phyloP scores from a whole-genome alignment of 1,140 invertebrate species.

The Phymorhynchus buccinoides region DNA sequence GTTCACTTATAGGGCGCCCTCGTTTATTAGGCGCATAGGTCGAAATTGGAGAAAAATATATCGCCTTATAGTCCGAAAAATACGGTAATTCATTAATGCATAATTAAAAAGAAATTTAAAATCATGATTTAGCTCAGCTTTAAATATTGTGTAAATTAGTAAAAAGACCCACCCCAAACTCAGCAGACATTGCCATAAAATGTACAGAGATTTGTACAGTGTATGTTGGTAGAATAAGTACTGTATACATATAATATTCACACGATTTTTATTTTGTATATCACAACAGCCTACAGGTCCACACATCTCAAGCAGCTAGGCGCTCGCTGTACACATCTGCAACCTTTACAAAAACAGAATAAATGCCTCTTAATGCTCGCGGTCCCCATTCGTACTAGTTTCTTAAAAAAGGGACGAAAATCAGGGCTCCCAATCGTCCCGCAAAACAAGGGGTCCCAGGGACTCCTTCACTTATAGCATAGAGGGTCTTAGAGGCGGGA shows the following conservation, averaged over 20 bases:
- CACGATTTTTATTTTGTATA: background rate
- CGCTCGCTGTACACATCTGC: background rate
- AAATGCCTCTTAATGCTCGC: background rate
- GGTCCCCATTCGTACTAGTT: background rate
- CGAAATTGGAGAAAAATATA: too few species aligned
- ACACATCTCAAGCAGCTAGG: background rate
- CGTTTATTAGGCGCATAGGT: too few species aligned
- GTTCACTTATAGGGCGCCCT: too few species aligned
- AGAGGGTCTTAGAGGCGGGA: too few species aligned
- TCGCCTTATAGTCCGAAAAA: too few species aligned
- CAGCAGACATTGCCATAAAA: background rate
- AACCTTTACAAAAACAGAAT: background rate
- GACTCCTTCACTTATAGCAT: too few species aligned
- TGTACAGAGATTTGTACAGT: background rate
- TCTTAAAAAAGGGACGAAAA: too few species aligned
- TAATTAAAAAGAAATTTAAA: background rate
- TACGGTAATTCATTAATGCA: background rate
- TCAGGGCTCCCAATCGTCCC: too few species aligned
- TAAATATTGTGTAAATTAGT: too few species aligned
- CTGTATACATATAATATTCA: conserved; percentile 1
- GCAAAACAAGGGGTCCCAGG: too few species aligned
- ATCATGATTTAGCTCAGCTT: too few species aligned
- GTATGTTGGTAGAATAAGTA: background rate
- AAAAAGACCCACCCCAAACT: background rate
- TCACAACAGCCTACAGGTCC: conserved; percentile 6